phyloP scores from a whole-genome alignment of 2,113 vertebrate species.

The Bothrops jararaca region DNA sequence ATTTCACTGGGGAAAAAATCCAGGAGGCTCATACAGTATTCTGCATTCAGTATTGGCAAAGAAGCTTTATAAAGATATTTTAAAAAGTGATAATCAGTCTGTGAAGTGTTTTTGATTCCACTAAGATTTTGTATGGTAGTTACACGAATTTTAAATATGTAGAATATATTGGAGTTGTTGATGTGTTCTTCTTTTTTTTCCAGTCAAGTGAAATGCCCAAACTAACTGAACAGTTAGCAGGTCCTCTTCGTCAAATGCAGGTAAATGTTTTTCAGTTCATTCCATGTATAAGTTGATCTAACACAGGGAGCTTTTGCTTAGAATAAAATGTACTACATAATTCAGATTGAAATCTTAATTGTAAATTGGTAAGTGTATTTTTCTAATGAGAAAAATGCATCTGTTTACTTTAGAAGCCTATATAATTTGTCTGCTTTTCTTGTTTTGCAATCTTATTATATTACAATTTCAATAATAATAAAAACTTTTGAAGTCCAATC shows the following conservation, averaged over 20 bases:
- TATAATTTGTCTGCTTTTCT: neutral
- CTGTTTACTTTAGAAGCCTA: neutral
- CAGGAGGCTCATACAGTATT: neutral
- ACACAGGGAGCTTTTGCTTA: accelerated
- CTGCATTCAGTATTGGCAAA: neutral
- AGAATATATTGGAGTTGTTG: neutral
- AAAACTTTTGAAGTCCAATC: neutral
- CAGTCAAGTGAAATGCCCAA: slow-evolving; percentile 97
- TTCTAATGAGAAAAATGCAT: neutral
- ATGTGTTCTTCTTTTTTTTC: slow-evolving; percentile 37
- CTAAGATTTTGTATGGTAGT: neutral
- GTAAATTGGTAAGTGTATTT: neutral
- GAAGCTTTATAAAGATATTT: neutral
- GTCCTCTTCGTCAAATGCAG: slow-evolving; percentile 96
- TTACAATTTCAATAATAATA: neutral
- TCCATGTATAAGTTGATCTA: neutral
- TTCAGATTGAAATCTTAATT: neutral
- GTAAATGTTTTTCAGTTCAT: slow-evolving; percentile 61
- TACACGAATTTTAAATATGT: slow-evolving; percentile 1
- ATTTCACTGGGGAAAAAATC: neutral
- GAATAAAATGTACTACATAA: accelerated
- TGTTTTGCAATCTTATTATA: neutral
- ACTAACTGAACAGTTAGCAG: slow-evolving; percentile 91
- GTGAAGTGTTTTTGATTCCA: neutral
- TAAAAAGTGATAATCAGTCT: neutral